Base-by-base conservation (phyloP, 2,888 invertebrate species). In the Poecilus cupreus region DNA sequence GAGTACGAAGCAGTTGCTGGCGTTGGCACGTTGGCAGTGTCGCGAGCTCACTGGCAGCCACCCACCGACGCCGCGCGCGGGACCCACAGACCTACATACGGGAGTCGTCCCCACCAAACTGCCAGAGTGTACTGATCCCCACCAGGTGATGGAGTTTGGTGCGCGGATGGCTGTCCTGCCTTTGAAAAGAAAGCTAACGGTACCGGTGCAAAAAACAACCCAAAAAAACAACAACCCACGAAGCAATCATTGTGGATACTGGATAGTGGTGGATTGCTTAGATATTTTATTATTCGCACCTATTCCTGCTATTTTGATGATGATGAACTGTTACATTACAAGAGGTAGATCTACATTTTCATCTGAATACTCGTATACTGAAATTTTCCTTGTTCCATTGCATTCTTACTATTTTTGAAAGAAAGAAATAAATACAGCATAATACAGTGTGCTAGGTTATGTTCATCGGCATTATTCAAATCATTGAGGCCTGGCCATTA, bases 1-100 rank as follows among this genome's bases (percentile, higher is more conserved):
- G 46, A 46, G 24, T 6, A 70, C 39, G 49, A n/a, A 13, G 68
- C 22, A 18, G 43, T 46, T 51, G 75, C 18, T 76, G 75, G 46
- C 51, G 22, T n/a, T 46, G 74, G 37, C 72, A 22, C 32, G 74
- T 49, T 24, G 46, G 79, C 79, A 79, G 79, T 79, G 70, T 79
- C 49, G 68, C 51, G 79, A 79, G 79, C 79, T 70, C 68, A 79
- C 79, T 79, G 68, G 46, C 78, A 68, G 51, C 79, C 79, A 79
- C 79, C 79, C 79, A 79, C 79, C 79, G 78, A 43, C 20, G 26
- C 37, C 6, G 13, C 32, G 37, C 26, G 32, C 54, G 70, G 78
- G 70, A 79, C 79, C 79, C 68, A 79, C 70, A 79, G 79, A 79
- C 79, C 79, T 79, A 79, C 79, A 70, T 79, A 68, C 75, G 75